Conservation (phyloP, 2,888 invertebrate species). For the Tillus elongatus region DNA sequence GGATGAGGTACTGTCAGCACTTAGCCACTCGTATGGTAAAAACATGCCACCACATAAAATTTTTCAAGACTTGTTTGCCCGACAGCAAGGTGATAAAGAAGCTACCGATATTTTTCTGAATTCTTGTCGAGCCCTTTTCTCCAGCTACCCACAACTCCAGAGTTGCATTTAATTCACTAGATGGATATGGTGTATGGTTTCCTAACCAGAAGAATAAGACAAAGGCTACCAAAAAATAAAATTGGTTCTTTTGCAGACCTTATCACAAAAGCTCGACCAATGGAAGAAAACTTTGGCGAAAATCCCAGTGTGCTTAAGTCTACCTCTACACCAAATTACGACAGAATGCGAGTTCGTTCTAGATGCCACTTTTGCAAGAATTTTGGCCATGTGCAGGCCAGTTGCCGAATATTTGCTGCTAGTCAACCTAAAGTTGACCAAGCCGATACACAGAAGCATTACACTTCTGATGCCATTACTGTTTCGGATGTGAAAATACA, state of each 20-base stretch:
- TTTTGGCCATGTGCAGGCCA: constrained; percentile 9
- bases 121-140: constrained; percentile 10
- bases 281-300: constrained; percentile 10
- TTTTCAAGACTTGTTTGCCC: too few species aligned
- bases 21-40: constrained; percentile 13
- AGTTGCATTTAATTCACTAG: too few species aligned
- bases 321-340: too few species aligned
- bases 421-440: too few species aligned
- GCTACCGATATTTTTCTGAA: constrained; percentile 14
- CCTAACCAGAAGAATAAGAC: constrained; percentile 9
- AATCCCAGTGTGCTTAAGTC: too few species aligned
- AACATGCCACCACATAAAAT: too few species aligned
- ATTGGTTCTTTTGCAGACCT: constrained; percentile 8
- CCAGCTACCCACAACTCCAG: too few species aligned
- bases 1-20: constrained; percentile 16
- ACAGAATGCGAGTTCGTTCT: too few species aligned
- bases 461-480: neutral
- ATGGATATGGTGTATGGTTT: constrained; percentile 14
- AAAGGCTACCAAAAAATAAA: too few species aligned
- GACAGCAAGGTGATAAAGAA: constrained; percentile 12
- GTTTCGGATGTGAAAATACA: constrained; percentile 8
- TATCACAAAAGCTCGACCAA: constrained; percentile 11
- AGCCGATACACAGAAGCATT: neutral
- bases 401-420: constrained; percentile 5
- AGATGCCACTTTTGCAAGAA: too few species aligned